Evolutionary conservation across 2,797 vertebrate species (phyloP).

Genomic region (Botia kubotai): DNA sequence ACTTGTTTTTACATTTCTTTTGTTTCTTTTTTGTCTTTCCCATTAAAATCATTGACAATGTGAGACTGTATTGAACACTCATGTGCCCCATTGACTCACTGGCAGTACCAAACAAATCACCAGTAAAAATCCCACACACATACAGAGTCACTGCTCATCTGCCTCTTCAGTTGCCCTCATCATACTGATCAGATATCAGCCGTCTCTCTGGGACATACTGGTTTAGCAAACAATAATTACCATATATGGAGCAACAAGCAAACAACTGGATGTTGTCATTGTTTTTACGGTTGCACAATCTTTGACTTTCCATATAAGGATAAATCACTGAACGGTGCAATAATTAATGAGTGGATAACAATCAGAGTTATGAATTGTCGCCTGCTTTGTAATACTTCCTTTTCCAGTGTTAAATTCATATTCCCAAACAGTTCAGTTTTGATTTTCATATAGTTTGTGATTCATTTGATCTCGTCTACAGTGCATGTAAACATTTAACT

Average conservation of each 20-base stretch:
- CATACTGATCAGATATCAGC: slow-evolving; percentile 45
- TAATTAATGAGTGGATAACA: slow-evolving; percentile 69
- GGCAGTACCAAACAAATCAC: not conserved
- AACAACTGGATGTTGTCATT: slow-evolving; percentile 63
- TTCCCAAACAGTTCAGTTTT: not conserved
- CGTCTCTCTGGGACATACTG: slow-evolving; percentile 36
- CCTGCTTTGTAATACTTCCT: slow-evolving; percentile 60
- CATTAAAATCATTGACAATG: not conserved
- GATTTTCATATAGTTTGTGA: not conserved
- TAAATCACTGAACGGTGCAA: slow-evolving; percentile 58
- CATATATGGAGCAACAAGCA: slow-evolving; percentile 71
- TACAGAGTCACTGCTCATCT: not conserved
- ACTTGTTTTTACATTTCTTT: too few relatives aligned
- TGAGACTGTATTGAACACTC: not conserved
- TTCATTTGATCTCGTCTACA: not conserved
- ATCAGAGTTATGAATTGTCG: slow-evolving; percentile 74
- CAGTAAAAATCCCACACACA: not conserved
- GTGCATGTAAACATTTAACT: not conserved
- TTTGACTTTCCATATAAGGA: slow-evolving; percentile 67
- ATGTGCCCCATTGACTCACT: slow-evolving; percentile 3
- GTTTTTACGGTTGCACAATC: slow-evolving; percentile 70
- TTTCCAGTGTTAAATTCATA: not conserved
- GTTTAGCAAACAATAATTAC: slow-evolving; percentile 62
- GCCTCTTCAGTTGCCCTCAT: not conserved
- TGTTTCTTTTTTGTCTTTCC: too few relatives aligned